A percentile compares a stretch with the other conserved stretches of the same genome.
These are phyloP conservation scores for Drosophila triauraria DNA, from an alignment of 1,140 invertebrate species.

Conservation along the genomic window DNA sequence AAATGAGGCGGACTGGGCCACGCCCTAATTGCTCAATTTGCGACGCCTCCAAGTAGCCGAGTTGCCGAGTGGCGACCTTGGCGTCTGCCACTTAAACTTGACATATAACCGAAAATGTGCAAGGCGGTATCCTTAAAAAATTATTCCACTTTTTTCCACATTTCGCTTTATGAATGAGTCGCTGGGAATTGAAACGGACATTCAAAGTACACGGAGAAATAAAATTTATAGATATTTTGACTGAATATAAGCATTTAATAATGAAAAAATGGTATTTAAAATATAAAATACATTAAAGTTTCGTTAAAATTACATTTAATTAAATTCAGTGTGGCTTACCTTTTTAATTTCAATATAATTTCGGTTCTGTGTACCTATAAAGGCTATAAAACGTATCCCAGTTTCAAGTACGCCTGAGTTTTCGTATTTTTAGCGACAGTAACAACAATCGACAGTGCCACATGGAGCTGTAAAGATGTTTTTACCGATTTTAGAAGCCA, in stretches of 20 bases:
- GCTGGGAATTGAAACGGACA: slow-evolving; percentile 40
- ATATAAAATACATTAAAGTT: not conserved
- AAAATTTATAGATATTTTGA: not conserved
- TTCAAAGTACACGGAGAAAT: slow-evolving; percentile 20
- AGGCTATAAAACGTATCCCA: slow-evolving; percentile 80
- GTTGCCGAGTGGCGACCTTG: slow-evolving; percentile 51
- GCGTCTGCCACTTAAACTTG: slow-evolving; percentile 68
- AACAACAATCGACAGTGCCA: slow-evolving; percentile 67
- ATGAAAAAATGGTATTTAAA: not conserved
- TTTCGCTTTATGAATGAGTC: slow-evolving; percentile 51
- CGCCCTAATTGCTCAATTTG: slow-evolving; percentile 78
- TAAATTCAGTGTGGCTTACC: not conserved
- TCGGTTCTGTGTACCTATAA: slow-evolving; percentile 25
- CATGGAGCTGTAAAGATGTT: slow-evolving; percentile 82
- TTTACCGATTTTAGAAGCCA: slow-evolving; percentile 84
- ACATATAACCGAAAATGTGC: slow-evolving; percentile 57
- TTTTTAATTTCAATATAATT: not conserved
- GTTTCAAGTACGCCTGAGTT: slow-evolving; percentile 72
- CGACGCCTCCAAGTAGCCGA: slow-evolving; percentile 23
- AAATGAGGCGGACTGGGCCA: slow-evolving; percentile 60
- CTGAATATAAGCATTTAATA: not conserved
- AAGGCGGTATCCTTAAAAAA: slow-evolving; percentile 57
- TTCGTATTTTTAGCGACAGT: slow-evolving; percentile 78
- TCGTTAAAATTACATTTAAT: not conserved
- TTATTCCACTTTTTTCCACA: slow-evolving; percentile 32